Conservation (phyloP, 1,140 invertebrate species). For the Drosophila sproati region DNA sequence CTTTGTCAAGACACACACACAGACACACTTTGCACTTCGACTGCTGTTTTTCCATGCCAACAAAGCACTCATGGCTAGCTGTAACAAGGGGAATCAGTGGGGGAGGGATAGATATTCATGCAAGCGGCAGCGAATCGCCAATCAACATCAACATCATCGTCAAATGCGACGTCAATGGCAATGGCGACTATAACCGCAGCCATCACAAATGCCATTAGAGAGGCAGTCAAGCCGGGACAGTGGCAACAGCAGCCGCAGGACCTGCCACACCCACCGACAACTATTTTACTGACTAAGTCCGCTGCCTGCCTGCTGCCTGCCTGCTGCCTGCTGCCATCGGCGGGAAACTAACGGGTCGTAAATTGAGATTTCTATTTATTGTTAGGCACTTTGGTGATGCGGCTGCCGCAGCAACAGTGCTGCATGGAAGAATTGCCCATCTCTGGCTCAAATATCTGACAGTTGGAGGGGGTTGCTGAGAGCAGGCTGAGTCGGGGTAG, state of each 20-base stretch:
- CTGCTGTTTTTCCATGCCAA: conserved; percentile 28
- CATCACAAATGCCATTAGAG: conserved; percentile 80
- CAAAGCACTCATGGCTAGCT: conserved; percentile 52
- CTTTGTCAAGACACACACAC: conserved; percentile 56
- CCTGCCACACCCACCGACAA: conserved; percentile 16
- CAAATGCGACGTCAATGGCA: conserved; percentile 59
- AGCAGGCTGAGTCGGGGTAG: not conserved
- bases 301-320: conserved; percentile 5
- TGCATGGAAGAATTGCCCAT: conserved; percentile 1
- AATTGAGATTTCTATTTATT: conserved; percentile 83
- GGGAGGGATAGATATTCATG: conserved; percentile 41
- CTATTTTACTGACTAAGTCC: conserved; percentile 11
- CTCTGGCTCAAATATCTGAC: conserved; percentile 42
- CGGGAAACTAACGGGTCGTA: conserved; percentile 72
- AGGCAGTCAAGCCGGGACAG: conserved; percentile 41
- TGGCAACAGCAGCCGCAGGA: conserved; percentile 11
- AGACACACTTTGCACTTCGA: conserved; percentile 47
- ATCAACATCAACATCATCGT: conserved; percentile 76
- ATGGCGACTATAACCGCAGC: conserved; percentile 71
- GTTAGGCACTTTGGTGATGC: conserved; percentile 53
- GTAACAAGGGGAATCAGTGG: conserved; percentile 10
- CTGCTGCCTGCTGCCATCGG: conserved; percentile 35
- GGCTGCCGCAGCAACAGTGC: conserved; percentile 15
- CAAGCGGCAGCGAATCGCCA: conserved; percentile 69
- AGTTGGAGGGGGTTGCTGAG: conserved; percentile 19